Evolutionary conservation across 2,113 vertebrate genomes (phyloP).

Genomic region (Rhinolophus sinicus): DNA sequence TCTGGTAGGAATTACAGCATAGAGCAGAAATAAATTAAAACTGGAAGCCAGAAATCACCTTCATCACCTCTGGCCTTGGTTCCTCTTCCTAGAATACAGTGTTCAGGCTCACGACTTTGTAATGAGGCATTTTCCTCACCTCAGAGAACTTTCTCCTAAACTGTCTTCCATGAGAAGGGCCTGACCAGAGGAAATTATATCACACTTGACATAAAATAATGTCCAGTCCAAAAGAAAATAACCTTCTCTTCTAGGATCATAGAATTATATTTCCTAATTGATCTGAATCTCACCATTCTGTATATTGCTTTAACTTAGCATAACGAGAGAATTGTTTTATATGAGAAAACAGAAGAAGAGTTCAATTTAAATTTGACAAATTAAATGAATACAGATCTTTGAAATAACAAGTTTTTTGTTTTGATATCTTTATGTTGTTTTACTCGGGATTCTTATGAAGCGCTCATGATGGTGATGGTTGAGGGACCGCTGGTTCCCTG

Average conservation of each 20-base stretch:
- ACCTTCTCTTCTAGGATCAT: background rate
- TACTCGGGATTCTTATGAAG: background rate
- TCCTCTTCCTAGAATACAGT: background rate
- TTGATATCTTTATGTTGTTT: background rate
- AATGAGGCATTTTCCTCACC: background rate
- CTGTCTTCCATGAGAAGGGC: background rate
- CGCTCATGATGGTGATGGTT: background rate
- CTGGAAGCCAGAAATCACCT: background rate
- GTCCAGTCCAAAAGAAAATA: background rate
- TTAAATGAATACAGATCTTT: background rate
- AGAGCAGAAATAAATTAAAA: slow-evolving; percentile 29
- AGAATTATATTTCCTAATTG: background rate
- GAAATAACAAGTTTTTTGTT: background rate
- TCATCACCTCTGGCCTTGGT: background rate
- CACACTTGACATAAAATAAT: background rate
- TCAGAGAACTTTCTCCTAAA: background rate
- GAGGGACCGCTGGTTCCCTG: background rate
- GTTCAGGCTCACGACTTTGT: background rate
- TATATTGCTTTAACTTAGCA: background rate
- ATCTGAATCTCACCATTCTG: background rate
- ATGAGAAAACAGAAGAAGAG: background rate
- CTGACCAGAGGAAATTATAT: background rate
- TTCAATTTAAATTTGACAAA: background rate
- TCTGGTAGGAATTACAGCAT: background rate
- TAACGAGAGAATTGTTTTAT: background rate